A percentile compares a stretch with the other conserved stretches of the same genome.
Evolutionary conservation across 2,888 invertebrate genomes (phyloP).

Genomic region (Bellardia bayeri): DNA sequence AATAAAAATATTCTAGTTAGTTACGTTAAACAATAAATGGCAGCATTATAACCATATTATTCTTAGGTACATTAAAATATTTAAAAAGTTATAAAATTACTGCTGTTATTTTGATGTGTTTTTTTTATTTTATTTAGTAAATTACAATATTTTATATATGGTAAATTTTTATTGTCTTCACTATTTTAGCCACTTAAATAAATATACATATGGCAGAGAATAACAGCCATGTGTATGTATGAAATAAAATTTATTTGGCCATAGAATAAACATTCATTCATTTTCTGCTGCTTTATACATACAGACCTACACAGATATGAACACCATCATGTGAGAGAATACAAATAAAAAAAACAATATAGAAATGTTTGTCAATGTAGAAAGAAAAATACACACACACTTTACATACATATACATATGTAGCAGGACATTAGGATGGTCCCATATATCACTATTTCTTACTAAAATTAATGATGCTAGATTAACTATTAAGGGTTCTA

Average conservation of each 20-base stretch:
- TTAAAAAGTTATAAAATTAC: too few species aligned
- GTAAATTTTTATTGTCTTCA: conserved; percentile 46
- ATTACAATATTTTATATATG: conserved; percentile 1
- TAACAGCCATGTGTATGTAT: background rate
- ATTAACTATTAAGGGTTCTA: too few species aligned
- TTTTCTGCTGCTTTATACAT: background rate
- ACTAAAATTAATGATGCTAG: too few species aligned
- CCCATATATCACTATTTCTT: too few species aligned
- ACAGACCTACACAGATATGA: background rate
- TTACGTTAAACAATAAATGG: too few species aligned
- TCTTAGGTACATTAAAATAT: too few species aligned
- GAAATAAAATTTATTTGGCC: conserved; percentile 57
- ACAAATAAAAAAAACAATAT: conserved; percentile 17
- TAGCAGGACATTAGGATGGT: background rate
- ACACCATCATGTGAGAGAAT: background rate
- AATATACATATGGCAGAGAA: conserved; percentile 22
- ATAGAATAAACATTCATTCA: conserved; percentile 47
- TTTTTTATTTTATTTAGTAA: too few species aligned
- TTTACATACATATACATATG: conserved; percentile 9
- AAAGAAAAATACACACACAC: background rate
- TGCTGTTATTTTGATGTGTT: too few species aligned
- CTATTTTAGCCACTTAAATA: conserved; percentile 49
- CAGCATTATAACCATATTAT: too few species aligned
- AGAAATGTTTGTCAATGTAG: conserved; percentile 1
- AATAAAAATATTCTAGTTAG: too few species aligned